Conservation (phyloP, 2,888 invertebrate species). For the Drosophila anomelani region DNA sequence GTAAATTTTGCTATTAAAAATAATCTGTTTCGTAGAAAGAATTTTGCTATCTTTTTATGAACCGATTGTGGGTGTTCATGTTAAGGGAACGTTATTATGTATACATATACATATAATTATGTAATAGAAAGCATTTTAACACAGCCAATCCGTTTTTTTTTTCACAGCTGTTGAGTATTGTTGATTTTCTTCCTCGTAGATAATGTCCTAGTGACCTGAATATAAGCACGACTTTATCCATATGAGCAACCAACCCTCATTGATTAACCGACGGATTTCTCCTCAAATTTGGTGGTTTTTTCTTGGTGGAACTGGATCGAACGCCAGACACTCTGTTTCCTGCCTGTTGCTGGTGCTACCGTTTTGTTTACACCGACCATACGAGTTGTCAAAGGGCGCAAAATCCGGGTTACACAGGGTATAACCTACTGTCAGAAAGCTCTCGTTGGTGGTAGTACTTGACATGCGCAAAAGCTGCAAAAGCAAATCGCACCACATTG, state of each 20-base stretch:
- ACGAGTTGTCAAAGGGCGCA: constrained; percentile 15
- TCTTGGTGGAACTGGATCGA: not conserved
- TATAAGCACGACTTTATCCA: not conserved
- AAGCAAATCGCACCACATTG: constrained; percentile 2
- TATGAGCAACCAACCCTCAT: not conserved
- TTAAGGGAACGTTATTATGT: not conserved
- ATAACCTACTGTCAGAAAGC: not conserved
- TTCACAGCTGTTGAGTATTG: not conserved
- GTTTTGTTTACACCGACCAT: not conserved
- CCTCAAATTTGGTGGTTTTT: not conserved
- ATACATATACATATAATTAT: too few species aligned
- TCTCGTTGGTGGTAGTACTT: not conserved
- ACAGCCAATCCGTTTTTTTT: not conserved
- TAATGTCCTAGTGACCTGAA: not conserved
- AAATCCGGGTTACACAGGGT: constrained; percentile 7
- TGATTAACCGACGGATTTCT: not conserved
- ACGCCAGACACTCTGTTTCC: not conserved
- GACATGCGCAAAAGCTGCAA: constrained; percentile 24
- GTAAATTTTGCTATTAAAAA: too few species aligned
- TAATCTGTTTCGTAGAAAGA: too few species aligned
- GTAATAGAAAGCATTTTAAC: too few species aligned
- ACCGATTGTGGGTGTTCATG: too few species aligned
- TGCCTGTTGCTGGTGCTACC: constrained; percentile 14
- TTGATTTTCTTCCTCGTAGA: too few species aligned
- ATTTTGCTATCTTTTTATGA: too few species aligned